Percentiles rank a stretch among this genome's conserved stretches.
These are phyloP conservation scores for Paracanthobrama guichenoti DNA, from an alignment of 2,113 vertebrate species.

Conservation along the genomic window DNA sequence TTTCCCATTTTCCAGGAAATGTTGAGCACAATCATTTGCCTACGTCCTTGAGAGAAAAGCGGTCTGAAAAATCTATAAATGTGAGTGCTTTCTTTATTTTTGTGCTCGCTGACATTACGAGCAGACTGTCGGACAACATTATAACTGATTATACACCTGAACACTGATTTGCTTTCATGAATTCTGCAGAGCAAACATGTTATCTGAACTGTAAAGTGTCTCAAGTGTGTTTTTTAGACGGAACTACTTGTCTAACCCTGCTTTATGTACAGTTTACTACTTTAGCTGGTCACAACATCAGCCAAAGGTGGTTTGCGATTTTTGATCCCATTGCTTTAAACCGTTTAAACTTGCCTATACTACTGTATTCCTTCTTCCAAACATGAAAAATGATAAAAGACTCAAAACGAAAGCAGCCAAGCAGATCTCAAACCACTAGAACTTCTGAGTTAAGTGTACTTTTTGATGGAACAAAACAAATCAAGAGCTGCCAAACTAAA, in stretches of 20 bases:
- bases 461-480: constrained; percentile 26
- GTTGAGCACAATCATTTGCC: not conserved
- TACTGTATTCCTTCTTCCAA: not conserved
- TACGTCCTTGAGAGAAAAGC: constrained; percentile 31
- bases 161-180: not conserved
- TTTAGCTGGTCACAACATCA: not conserved
- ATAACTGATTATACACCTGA: not conserved
- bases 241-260: not conserved
- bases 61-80: constrained; percentile 13
- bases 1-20: constrained; percentile 46
- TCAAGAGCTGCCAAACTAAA: constrained; percentile 27
- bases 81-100: constrained; percentile 27
- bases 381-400: not conserved
- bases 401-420: not conserved
- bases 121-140: not conserved
- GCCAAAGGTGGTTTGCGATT: not conserved
- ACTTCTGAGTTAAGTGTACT: not conserved
- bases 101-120: not conserved
- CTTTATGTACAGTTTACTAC: not conserved
- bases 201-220: not conserved
- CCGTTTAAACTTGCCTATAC: not conserved
- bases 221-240: not conserved
- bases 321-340: no score
- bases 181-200: not conserved
- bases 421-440: not conserved